phyloP scores from a whole-genome alignment of 2,888 invertebrate genomes.

The Drosophila anceps region DNA sequence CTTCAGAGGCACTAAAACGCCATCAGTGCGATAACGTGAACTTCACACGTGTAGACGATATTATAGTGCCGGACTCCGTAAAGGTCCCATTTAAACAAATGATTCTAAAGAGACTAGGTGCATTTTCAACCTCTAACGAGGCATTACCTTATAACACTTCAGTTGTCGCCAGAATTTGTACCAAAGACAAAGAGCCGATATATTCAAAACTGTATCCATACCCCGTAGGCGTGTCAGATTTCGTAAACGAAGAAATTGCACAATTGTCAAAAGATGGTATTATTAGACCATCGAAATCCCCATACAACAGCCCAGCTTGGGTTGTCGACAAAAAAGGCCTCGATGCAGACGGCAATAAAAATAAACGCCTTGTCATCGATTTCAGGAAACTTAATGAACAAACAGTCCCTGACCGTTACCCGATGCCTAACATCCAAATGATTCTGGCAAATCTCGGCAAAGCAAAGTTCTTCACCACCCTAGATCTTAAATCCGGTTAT shows the following conservation, averaged over 20 bases:
- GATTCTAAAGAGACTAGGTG: background rate
- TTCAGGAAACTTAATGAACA: background rate
- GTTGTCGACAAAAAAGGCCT: slow-evolving; percentile 2
- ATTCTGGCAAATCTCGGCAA: background rate
- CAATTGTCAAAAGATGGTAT: background rate
- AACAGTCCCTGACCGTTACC: background rate
- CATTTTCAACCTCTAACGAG: background rate
- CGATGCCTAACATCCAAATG: background rate
- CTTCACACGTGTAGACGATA: background rate
- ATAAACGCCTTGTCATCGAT: background rate
- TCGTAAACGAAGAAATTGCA: too few relatives aligned
- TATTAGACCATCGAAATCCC: background rate
- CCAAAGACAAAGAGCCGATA: background rate
- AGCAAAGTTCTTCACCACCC: background rate
- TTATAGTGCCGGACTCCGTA: background rate
- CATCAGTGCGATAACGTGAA: too few relatives aligned
- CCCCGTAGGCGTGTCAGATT: too few relatives aligned
- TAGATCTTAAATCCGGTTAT: slow-evolving; percentile 3
- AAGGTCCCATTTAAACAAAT: background rate
- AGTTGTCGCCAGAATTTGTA: too few relatives aligned
- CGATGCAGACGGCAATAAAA: background rate
- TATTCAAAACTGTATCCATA: background rate
- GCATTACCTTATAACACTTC: too few relatives aligned
- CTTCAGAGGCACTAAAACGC: too few relatives aligned
- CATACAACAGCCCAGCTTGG: background rate